phyloP scores from a whole-genome alignment of 2,888 invertebrate genomes.

The Dolichomitus sp. region DNA sequence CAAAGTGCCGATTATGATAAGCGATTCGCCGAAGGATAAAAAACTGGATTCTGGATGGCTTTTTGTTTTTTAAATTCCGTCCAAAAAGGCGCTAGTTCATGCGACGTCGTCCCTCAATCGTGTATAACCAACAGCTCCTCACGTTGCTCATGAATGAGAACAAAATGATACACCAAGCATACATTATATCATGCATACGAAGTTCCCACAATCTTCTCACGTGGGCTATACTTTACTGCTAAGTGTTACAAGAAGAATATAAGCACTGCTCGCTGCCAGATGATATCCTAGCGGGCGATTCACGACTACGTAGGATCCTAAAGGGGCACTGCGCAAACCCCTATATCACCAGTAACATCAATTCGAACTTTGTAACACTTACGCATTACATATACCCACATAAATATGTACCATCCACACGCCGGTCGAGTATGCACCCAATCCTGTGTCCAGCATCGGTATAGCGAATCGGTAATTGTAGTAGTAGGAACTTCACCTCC shows the following conservation, averaged over 20 bases:
- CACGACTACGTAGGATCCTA: conserved; percentile 52
- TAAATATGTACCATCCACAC: conserved; percentile 29
- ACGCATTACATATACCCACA: conserved; percentile 37
- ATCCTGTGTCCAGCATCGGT: not conserved
- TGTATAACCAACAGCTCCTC: not conserved
- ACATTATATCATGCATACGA: conserved; percentile 3
- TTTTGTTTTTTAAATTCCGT: conserved; percentile 24
- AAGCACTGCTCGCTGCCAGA: not conserved
- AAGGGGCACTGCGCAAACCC: conserved; percentile 66
- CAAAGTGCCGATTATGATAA: conserved; percentile 72
- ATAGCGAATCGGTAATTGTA: not conserved
- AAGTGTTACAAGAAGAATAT: not conserved
- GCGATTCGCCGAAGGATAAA: conserved; percentile 60
- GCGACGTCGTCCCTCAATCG: not conserved
- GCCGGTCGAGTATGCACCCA: not conserved
- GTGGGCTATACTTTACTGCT: conserved; percentile 8
- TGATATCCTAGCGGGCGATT: conserved; percentile 48
- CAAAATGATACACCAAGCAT: not conserved
- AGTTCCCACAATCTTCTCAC: conserved; percentile 25
- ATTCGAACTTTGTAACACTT: conserved; percentile 43
- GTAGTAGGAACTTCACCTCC: not conserved
- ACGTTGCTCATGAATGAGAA: conserved; percentile 22
- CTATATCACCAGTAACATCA: conserved; percentile 35
- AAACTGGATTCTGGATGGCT: conserved; percentile 37
- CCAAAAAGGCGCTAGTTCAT: not conserved